phyloP scores from a whole-genome alignment of 2,797 vertebrate species.

The Miichthys miiuy region DNA sequence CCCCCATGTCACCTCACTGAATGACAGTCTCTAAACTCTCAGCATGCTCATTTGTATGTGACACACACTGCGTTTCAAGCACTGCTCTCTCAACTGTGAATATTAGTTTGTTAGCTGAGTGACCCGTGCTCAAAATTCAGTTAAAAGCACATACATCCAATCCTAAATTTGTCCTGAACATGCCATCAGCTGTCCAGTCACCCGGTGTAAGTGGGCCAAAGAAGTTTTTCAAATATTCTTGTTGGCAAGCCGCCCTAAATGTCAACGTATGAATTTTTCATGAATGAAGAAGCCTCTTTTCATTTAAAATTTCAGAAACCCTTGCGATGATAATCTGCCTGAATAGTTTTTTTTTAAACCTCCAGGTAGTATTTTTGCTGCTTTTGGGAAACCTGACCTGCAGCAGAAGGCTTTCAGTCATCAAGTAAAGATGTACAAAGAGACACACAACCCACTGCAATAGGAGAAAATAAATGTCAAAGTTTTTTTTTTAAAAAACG shows the following conservation, averaged over 20 bases:
- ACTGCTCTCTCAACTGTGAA: conserved; percentile 48
- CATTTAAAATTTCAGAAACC: conserved; percentile 9
- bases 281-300: neutral
- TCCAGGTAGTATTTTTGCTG: conserved; percentile 1
- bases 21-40: conserved; percentile 10
- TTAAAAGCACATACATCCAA: conserved; percentile 34
- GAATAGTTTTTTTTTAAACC: conserved; percentile 2
- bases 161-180: conserved; percentile 42
- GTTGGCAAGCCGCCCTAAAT: conserved; percentile 20
- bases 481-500: conserved; percentile 28
- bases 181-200: conserved; percentile 25
- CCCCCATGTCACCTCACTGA: conserved; percentile 8
- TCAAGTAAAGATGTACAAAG: conserved; percentile 60
- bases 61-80: conserved; percentile 29
- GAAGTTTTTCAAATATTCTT: conserved; percentile 13
- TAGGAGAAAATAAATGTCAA: conserved; percentile 9
- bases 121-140: conserved; percentile 46
- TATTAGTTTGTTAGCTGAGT: conserved; percentile 59
- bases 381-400: conserved; percentile 58
- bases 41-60: conserved; percentile 45
- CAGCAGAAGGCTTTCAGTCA: conserved; percentile 53
- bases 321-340: neutral
- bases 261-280: conserved; percentile 18
- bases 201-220: conserved; percentile 36
- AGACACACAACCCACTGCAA: conserved; percentile 39